A percentile compares a stretch with the other conserved stretches of the same genome.
phyloP scores from a whole-genome alignment of 1,140 invertebrate genomes.

The Drosophila dunni region DNA sequence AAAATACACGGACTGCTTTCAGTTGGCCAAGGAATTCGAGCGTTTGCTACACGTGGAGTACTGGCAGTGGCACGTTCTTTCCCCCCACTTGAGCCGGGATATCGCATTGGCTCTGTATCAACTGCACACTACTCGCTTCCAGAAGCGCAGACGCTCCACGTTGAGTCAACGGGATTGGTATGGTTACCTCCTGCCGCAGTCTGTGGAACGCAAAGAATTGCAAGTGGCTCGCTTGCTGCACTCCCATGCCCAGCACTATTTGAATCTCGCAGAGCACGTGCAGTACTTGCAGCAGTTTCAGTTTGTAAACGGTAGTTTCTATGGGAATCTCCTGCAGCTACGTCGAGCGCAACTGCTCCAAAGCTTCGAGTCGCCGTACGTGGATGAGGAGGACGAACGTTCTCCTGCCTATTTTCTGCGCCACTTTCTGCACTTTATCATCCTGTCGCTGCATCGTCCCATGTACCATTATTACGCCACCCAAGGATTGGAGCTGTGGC shows the following conservation, averaged over 20 bases:
- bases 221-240: constrained; percentile 66
- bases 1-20: constrained; percentile 59
- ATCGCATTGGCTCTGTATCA: constrained; percentile 74
- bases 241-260: constrained; percentile 58
- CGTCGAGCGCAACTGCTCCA: constrained; percentile 47
- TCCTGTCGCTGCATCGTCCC: constrained; percentile 63
- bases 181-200: constrained; percentile 48
- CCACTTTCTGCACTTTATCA: constrained; percentile 70
- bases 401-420: constrained; percentile 72
- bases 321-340: constrained; percentile 61
- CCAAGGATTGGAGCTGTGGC: constrained; percentile 70
- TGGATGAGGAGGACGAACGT: constrained; percentile 70
- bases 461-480: constrained; percentile 81
- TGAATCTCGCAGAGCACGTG: constrained; percentile 57
- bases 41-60: constrained; percentile 66
- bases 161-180: constrained; percentile 63
- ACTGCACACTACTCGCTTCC: constrained; percentile 75
- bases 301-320: constrained; percentile 44
- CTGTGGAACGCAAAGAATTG: constrained; percentile 65
- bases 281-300: constrained; percentile 24
- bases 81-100: constrained; percentile 44
- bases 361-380: constrained; percentile 48
- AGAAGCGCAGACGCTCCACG: constrained; percentile 48
- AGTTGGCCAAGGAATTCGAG: constrained; percentile 67
- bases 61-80: constrained; percentile 74